A percentile compares a stretch with the other conserved stretches of the same genome.
phyloP scores from a whole-genome alignment of 2,888 invertebrate genomes.

The Agrochola lychnidis region DNA sequence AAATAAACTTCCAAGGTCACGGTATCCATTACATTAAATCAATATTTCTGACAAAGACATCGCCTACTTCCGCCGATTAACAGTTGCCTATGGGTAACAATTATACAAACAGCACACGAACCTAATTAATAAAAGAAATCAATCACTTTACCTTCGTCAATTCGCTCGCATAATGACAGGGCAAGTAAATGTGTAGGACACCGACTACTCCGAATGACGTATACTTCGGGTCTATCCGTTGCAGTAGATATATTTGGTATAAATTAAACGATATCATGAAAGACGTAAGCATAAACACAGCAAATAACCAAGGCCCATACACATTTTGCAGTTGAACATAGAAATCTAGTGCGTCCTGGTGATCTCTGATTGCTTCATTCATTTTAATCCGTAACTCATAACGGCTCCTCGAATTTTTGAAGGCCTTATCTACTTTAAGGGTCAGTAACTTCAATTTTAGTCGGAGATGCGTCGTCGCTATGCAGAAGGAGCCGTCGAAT shows the following conservation, averaged over 20 bases:
- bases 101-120: constrained; percentile 23
- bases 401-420: constrained; percentile 68
- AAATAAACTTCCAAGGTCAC: constrained; percentile 5
- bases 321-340: constrained; percentile 75
- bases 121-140: constrained; percentile 47
- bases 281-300: constrained; percentile 77
- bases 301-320: constrained; percentile 81
- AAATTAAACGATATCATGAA: constrained; percentile 80
- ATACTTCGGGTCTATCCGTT: constrained; percentile 76
- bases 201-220: constrained; percentile 72
- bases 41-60: constrained; percentile 5
- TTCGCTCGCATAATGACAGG: constrained; percentile 79
- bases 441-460: constrained; percentile 80
- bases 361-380: constrained; percentile 75
- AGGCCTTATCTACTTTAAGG: constrained; percentile 74
- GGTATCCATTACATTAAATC: constrained; percentile 17
- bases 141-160: constrained; percentile 76
- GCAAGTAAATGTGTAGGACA: constrained; percentile 77
- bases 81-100: constrained; percentile 35
- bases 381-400: constrained; percentile 71
- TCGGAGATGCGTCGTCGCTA: constrained; percentile 79
- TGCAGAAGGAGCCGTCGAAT: constrained; percentile 83
- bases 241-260: constrained; percentile 76
- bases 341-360: constrained; percentile 78
- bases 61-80: constrained; percentile 40